A percentile compares a stretch with the other conserved stretches of the same genome.
phyloP scores from a whole-genome alignment of 2,113 vertebrate genomes.

The Albula goreensis region DNA sequence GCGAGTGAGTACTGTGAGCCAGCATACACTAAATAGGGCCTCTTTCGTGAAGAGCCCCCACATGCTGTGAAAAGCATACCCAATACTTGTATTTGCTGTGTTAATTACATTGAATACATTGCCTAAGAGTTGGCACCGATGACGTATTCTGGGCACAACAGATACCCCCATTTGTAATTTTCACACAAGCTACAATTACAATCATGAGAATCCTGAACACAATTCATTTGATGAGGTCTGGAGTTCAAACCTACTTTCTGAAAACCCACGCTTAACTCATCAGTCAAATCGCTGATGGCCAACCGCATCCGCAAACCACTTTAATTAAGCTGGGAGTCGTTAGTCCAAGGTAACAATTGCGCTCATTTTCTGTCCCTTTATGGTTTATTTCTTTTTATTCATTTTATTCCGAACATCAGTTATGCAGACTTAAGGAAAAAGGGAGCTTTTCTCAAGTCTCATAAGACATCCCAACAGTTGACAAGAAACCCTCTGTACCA shows the following conservation, averaged over 20 bases:
- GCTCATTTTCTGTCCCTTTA: neutral
- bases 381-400: neutral
- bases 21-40: neutral
- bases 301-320: neutral
- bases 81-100: neutral
- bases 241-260: neutral
- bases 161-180: neutral
- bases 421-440: neutral
- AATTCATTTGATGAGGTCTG: neutral
- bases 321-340: neutral
- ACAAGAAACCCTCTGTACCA: neutral
- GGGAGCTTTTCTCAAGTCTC: neutral
- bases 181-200: neutral
- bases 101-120: neutral
- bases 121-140: neutral
- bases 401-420: neutral
- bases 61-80: neutral
- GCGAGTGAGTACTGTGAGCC: neutral
- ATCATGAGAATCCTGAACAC: neutral
- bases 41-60: neutral
- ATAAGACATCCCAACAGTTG: neutral
- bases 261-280: constrained; percentile 1
- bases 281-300: neutral
- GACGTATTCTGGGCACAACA: neutral
- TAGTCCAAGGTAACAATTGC: neutral